phyloP scores from a whole-genome alignment of 2,797 vertebrate genomes.

The Brotula barbata region DNA sequence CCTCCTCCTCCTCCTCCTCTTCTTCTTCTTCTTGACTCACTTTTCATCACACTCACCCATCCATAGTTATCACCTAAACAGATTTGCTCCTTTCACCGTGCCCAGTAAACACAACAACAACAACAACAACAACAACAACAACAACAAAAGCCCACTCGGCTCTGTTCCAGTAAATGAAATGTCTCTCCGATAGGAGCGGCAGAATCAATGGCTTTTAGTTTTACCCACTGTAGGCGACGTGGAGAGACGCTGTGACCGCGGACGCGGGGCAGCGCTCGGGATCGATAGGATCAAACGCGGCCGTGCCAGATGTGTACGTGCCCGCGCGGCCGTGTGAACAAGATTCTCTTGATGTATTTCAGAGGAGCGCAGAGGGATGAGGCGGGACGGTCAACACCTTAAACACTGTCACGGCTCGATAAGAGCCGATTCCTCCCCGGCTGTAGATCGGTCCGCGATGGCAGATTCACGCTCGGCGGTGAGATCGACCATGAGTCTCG shows the following conservation, averaged over 20 bases:
- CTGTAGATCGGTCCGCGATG: background rate
- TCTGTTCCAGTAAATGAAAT: constrained; percentile 66
- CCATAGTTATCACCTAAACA: constrained; percentile 35
- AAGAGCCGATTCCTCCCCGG: constrained; percentile 7
- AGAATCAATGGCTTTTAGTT: constrained; percentile 61
- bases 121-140: constrained; percentile 49
- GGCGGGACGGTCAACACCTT: background rate
- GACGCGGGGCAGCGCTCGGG: constrained; percentile 44
- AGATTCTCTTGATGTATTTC: constrained; percentile 19
- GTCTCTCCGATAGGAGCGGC: constrained; percentile 42
- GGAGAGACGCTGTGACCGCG: constrained; percentile 58
- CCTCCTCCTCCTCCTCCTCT: background rate
- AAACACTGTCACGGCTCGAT: constrained; percentile 13
- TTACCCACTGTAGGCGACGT: constrained; percentile 39
- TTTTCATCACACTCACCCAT: constrained; percentile 31
- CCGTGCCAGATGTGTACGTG: constrained; percentile 2
- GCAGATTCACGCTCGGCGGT: background rate
- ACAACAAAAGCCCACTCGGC: constrained; percentile 53
- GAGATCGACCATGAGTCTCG: constrained; percentile 4
- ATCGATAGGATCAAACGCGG: constrained; percentile 59
- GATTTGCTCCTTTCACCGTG: constrained; percentile 53
- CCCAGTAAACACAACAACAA: constrained; percentile 35
- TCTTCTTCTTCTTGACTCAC: background rate
- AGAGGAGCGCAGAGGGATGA: constrained; percentile 16
- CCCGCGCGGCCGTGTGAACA: constrained; percentile 7